Evolutionary conservation across 1,140 invertebrate species (phyloP).

Genomic region (Anastrepha ludens): DNA sequence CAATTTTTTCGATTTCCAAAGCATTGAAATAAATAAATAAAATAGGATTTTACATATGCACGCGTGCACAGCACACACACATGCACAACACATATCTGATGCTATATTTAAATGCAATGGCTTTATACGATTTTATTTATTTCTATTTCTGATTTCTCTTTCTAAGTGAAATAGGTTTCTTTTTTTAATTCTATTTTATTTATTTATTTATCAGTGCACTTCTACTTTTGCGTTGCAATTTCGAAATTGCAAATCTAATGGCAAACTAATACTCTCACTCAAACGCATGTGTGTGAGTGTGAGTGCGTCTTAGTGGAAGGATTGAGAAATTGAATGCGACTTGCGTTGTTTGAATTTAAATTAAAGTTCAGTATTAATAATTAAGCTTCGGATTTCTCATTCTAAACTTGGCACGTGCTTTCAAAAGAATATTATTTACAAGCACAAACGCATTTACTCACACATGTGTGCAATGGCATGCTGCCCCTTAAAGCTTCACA

Average conservation of each 20-base stretch:
- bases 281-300: background rate
- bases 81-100: background rate
- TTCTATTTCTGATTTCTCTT: conserved; percentile 29
- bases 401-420: background rate
- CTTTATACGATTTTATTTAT: conserved; percentile 10
- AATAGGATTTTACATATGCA: conserved; percentile 1
- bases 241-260: conserved; percentile 11
- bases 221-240: conserved; percentile 21
- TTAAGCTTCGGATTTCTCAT: conserved; percentile 14
- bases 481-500: background rate
- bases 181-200: conserved; percentile 2
- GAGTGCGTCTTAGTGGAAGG: background rate
- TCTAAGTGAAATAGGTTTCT: background rate
- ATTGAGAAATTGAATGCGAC: conserved; percentile 25
- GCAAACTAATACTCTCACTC: conserved; percentile 14
- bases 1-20: background rate
- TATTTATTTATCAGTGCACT: conserved; percentile 44
- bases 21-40: conserved; percentile 16
- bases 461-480: background rate
- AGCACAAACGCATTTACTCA: background rate
- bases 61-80: background rate
- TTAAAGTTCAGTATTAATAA: conserved; percentile 34
- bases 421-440: background rate
- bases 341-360: conserved; percentile 39
- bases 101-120: conserved; percentile 16